Evolutionary conservation across 2,113 vertebrate species (phyloP).

Genomic region (Indicator indicator): DNA sequence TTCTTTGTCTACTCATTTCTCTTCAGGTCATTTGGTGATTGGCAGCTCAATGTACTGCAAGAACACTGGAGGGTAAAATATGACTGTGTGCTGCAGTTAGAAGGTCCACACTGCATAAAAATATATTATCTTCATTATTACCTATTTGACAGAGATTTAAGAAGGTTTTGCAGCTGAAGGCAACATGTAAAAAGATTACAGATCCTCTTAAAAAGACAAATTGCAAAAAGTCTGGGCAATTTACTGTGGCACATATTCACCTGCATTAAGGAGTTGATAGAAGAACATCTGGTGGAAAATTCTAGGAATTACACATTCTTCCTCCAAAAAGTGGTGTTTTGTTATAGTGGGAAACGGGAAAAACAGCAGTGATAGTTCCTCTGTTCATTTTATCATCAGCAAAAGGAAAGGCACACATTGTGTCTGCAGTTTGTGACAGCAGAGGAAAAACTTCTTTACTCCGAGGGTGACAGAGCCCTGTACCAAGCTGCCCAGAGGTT

Average conservation of each 20-base stretch:
- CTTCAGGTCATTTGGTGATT: constrained; percentile 23
- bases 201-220: constrained; percentile 8
- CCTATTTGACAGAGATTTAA: constrained; percentile 47
- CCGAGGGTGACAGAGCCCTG: neutral
- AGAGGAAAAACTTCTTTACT: neutral
- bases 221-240: neutral
- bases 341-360: neutral
- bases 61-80: neutral
- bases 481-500: neutral
- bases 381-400: neutral
- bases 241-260: neutral
- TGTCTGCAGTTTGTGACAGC: neutral
- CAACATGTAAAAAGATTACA: neutral
- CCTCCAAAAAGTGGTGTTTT: neutral
- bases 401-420: neutral
- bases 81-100: neutral
- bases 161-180: constrained; percentile 10
- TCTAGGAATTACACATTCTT: neutral
- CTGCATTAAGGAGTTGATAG: neutral
- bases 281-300: neutral
- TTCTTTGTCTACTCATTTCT: constrained; percentile 16
- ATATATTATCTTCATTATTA: constrained; percentile 8
- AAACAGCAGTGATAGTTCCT: neutral
- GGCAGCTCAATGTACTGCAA: constrained; percentile 23
- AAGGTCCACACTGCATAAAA: constrained; percentile 8